These are phyloP conservation scores for Cenopis cana DNA, from an alignment of 2,888 invertebrate species.

Conservation along the genomic window DNA sequence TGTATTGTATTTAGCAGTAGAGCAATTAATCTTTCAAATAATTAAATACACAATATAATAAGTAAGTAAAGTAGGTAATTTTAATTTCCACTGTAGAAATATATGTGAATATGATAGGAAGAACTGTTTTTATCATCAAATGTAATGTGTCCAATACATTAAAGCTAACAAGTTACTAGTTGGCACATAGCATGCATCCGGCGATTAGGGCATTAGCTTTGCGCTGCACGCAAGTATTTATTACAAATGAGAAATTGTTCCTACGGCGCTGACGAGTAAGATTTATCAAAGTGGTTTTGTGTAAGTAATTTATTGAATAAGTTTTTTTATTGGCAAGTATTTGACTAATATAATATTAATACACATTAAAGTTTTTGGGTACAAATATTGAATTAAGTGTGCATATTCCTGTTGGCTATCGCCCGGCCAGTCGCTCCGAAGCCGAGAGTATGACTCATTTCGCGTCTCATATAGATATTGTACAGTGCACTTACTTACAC, in stretches of 20 bases:
- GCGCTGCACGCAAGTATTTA: background rate
- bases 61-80: too few species aligned
- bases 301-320: too few species aligned
- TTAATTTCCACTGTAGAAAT: background rate
- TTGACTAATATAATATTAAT: too few species aligned
- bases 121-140: background rate
- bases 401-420: background rate
- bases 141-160: slow-evolving; percentile 6
- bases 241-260: background rate
- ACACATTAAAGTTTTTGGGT: background rate
- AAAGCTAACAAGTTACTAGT: slow-evolving; percentile 5
- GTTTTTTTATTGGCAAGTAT: too few species aligned
- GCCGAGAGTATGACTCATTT: slow-evolving; percentile 40
- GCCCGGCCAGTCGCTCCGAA: slow-evolving; percentile 3
- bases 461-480: slow-evolving; percentile 32
- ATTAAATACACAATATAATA: too few species aligned
- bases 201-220: slow-evolving; percentile 1
- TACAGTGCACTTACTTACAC: slow-evolving; percentile 12
- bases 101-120: background rate
- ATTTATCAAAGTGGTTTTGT: background rate
- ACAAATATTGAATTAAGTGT: background rate
- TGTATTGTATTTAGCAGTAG: too few species aligned
- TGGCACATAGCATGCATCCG: slow-evolving; percentile 6
- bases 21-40: too few species aligned
- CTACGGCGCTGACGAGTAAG: background rate